Evolutionary conservation across 2,797 vertebrate genomes (phyloP).

Genomic region (Coranthus polyacanthus): DNA sequence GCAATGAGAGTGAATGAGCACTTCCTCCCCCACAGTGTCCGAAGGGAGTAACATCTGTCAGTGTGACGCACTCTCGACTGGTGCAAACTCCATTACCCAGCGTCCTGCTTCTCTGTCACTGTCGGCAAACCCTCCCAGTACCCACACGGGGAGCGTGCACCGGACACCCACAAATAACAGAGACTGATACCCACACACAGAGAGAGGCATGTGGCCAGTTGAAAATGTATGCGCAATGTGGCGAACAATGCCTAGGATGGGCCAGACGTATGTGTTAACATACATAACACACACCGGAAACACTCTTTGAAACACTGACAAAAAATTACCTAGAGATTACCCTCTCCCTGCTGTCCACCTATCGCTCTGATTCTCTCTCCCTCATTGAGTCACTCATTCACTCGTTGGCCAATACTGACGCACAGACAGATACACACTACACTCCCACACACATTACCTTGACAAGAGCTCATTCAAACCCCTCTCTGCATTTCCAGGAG

Average conservation of each 20-base stretch:
- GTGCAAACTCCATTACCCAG: conserved; percentile 81
- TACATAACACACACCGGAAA: not conserved
- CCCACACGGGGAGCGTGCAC: conserved; percentile 22
- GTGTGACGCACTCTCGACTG: conserved; percentile 71
- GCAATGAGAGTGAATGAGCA: conserved; percentile 67
- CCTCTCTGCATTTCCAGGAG: conserved; percentile 53
- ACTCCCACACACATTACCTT: conserved; percentile 55
- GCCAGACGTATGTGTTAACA: too few relatives aligned
- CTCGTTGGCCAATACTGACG: conserved; percentile 2
- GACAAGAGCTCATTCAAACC: conserved; percentile 51
- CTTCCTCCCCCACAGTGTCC: conserved; percentile 69
- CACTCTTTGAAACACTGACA: conserved; percentile 2
- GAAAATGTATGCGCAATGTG: not conserved
- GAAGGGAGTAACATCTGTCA: conserved; percentile 74
- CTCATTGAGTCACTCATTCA: conserved; percentile 43
- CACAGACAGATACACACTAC: conserved; percentile 3
- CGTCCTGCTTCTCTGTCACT: conserved; percentile 71
- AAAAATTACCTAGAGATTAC: conserved; percentile 42
- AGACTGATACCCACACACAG: not conserved
- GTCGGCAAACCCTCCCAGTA: conserved; percentile 48
- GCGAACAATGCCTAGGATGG: not conserved
- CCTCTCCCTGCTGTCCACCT: conserved; percentile 31
- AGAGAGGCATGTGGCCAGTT: not conserved
- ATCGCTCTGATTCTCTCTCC: conserved; percentile 36
- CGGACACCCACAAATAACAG: conserved; percentile 2